phyloP scores from a whole-genome alignment of 2,113 vertebrate species.

The Sinosuthora webbiana region DNA sequence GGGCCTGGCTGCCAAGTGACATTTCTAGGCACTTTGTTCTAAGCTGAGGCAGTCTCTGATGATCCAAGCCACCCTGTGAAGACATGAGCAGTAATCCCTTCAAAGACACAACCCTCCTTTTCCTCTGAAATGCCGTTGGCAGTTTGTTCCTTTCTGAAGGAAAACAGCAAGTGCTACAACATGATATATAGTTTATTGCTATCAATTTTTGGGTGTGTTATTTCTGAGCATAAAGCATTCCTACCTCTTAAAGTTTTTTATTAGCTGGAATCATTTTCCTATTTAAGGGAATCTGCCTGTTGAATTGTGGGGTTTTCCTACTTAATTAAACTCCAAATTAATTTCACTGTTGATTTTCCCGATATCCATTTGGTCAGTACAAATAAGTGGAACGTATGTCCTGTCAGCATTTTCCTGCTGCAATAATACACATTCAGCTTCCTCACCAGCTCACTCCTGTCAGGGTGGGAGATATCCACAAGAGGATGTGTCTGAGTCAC shows the following conservation, averaged over 20 bases:
- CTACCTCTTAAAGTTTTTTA: slow-evolving; percentile 37
- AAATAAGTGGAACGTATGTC: background rate
- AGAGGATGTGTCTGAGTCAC: background rate
- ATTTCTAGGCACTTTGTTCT: slow-evolving; percentile 7
- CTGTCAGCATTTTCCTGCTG: background rate
- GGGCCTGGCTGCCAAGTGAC: background rate
- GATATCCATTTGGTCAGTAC: background rate
- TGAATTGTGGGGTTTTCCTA: background rate
- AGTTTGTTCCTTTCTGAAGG: slow-evolving; percentile 36
- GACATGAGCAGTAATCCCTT: slow-evolving; percentile 19
- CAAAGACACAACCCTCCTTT: slow-evolving; percentile 4
- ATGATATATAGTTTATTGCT: slow-evolving; percentile 41
- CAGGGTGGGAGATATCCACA: background rate
- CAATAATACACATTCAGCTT: background rate
- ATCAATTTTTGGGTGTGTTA: background rate
- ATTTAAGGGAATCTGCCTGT: slow-evolving; percentile 13
- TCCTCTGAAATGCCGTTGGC: background rate
- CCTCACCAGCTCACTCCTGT: background rate
- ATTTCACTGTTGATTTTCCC: slow-evolving; percentile 14
- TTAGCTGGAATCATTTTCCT: slow-evolving; percentile 32
- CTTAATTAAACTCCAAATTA: slow-evolving; percentile 34
- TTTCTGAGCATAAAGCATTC: slow-evolving; percentile 37
- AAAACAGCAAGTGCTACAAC: slow-evolving; percentile 23
- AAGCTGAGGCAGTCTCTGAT: slow-evolving; percentile 8
- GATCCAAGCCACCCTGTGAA: slow-evolving; percentile 26